Evolutionary conservation across 2,888 invertebrate species (phyloP), one percentile per base, ranked within the genome.

Genomic region (Folsomia candida): DNA sequence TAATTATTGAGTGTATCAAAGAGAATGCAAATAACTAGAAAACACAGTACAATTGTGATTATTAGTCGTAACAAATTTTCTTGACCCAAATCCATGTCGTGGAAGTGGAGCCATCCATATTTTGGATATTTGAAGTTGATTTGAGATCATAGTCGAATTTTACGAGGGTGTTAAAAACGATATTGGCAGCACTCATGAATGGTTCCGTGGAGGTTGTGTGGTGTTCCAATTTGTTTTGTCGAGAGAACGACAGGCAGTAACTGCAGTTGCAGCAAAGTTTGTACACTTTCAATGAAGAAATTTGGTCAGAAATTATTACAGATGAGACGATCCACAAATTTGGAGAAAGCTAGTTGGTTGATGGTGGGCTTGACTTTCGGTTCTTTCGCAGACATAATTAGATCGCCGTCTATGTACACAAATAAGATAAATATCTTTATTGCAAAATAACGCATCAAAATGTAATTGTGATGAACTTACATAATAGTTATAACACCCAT

Each of bases 71-170:
- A n/a, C n/a, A n/a, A n/a, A n/a, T 47, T 58, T 69, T 62, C 51
- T 67, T 73, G 18, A 70, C 24, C 75, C 75, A 76, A 9, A 70
- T 68, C 75, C 75, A 76, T 20, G 73, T 76, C 1, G 67, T 71
- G 20, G 75, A 69, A 22, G 62, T 66, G 1, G 75, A 76, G 1
- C 66, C 68, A 51, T 76, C 75, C 25, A 9, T 29, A 67, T 76
- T 76, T 51, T 73, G 75, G 11, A 61, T 70, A 2, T 67, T n/a
- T 1, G 73, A 51, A n/a, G 75, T 66, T 0, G 75, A 73, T 37
- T 76, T 69, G 18, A 76, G 29, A 18, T 27, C 9, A 51, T 76
- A 73, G 14, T 59, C 51, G 20, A 63, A 71, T 68, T 61, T 66
- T 20, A 68, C 29, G 11, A 76, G 62, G 22, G 69, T 66, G 62